phyloP scores from a whole-genome alignment of 2,113 vertebrate genomes.

The Danio rerio region DNA sequence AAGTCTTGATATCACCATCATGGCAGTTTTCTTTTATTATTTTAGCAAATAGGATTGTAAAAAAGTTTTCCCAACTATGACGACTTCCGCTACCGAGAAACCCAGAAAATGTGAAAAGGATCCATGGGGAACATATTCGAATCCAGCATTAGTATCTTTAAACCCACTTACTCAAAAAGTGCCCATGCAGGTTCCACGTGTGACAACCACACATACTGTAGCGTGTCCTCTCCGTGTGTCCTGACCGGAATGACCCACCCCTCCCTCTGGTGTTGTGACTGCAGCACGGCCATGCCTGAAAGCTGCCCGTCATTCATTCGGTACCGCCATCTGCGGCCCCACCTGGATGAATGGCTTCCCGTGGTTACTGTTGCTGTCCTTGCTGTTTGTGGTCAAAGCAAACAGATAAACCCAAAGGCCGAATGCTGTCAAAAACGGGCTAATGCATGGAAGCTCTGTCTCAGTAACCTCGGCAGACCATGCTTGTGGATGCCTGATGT shows the following conservation, averaged over 20 bases:
- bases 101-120: no score
- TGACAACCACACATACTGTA: background rate
- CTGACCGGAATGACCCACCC: constrained; percentile 40
- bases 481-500: constrained; percentile 44
- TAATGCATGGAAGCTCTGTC: constrained; percentile 56
- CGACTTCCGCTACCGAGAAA: no score
- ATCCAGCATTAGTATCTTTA: background rate
- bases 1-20: no score
- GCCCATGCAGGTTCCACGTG: constrained; percentile 8
- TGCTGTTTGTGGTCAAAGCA: constrained; percentile 46
- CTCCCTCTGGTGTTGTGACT: constrained; percentile 35
- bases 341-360: constrained; percentile 76
- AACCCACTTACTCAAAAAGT: background rate
- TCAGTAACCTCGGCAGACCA: constrained; percentile 29
- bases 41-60: no score
- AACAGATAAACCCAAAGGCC: constrained; percentile 26
- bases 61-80: no score
- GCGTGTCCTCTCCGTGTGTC: constrained; percentile 13
- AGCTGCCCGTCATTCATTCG: constrained; percentile 76
- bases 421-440: constrained; percentile 35
- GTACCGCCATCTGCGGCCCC: constrained; percentile 49
- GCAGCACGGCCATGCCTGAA: constrained; percentile 30
- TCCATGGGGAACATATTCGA: no score
- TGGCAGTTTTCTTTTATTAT: no score
- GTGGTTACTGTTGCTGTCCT: constrained; percentile 62